A percentile compares a stretch with the other conserved stretches of the same genome.
These are phyloP conservation scores for Eristalis arbustorum DNA, from an alignment of 2,888 invertebrate genomes.

Conservation along the genomic window DNA sequence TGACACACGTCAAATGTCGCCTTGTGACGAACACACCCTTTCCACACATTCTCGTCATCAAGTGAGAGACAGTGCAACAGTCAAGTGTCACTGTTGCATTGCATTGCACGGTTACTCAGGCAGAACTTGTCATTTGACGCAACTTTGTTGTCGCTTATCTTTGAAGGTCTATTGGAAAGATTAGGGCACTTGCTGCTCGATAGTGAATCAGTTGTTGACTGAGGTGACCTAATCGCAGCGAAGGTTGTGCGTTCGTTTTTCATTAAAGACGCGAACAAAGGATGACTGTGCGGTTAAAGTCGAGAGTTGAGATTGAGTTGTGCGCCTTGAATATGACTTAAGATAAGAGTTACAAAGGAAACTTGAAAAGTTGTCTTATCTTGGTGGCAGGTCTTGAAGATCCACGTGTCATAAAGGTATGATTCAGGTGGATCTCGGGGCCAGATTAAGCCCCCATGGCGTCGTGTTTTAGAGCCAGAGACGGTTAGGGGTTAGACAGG, in stretches of 20 bases:
- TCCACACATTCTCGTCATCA: no score
- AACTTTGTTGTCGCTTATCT: not conserved
- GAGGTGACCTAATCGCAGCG: not conserved
- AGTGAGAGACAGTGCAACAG: no score
- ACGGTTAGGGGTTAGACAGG: no score
- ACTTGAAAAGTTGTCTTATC: not conserved
- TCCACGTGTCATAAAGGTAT: not conserved
- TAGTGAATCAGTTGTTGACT: not conserved
- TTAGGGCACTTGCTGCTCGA: not conserved
- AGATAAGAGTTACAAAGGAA: not conserved
- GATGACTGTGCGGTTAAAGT: not conserved
- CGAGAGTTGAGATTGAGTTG: not conserved
- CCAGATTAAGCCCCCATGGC: no score
- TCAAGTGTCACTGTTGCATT: no score
- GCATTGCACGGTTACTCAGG: not conserved
- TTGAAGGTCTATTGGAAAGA: not conserved
- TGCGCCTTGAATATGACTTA: not conserved
- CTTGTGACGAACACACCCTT: no score
- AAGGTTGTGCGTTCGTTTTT: not conserved
- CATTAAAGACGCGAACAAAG: not conserved
- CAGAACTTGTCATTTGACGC: not conserved
- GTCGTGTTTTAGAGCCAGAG: no score
- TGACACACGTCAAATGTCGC: no score
- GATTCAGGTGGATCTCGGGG: no score
- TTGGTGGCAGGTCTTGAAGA: not conserved